These are phyloP conservation scores for Polietes domitor DNA, from an alignment of 2,888 invertebrate species.

Conservation along the genomic window DNA sequence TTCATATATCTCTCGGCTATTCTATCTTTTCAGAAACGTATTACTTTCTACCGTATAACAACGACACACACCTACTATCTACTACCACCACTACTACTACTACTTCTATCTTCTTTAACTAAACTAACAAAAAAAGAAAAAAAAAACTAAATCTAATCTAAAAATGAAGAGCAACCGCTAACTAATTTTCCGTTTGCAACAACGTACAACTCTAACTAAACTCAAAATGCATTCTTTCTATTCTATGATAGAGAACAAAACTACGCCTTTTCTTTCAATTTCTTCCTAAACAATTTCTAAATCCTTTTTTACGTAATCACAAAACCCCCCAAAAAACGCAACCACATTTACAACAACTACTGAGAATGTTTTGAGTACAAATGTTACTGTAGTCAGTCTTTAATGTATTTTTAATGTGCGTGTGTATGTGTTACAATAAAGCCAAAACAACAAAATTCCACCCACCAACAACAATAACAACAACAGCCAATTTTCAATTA, in stretches of 20 bases:
- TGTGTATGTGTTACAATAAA: slow-evolving; percentile 34
- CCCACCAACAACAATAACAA: slow-evolving; percentile 25
- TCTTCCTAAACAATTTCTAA: background rate
- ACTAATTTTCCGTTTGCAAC: slow-evolving; percentile 8
- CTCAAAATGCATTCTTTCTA: slow-evolving; percentile 23
- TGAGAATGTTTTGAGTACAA: slow-evolving; percentile 25
- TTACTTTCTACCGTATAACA: background rate
- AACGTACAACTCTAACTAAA: background rate
- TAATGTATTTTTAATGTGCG: slow-evolving; percentile 14
- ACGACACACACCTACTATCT: background rate
- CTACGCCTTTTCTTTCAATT: background rate
- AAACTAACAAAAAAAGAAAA: background rate
- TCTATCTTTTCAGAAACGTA: slow-evolving; percentile 58
- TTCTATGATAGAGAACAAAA: slow-evolving; percentile 25
- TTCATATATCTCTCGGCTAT: slow-evolving; percentile 28
- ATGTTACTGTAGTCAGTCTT: slow-evolving; percentile 15
- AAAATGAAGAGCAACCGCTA: slow-evolving; percentile 8
- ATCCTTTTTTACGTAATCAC: background rate
- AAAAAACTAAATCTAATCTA: background rate
- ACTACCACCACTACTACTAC: slow-evolving; percentile 24
- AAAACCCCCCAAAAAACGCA: background rate
- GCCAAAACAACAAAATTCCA: background rate
- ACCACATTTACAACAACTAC: slow-evolving; percentile 14
- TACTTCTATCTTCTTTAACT: slow-evolving; percentile 27
- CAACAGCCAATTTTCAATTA: slow-evolving; percentile 11